Evolutionary conservation across 2,888 invertebrate species (phyloP).

Genomic region (Osedax fenrisi): DNA sequence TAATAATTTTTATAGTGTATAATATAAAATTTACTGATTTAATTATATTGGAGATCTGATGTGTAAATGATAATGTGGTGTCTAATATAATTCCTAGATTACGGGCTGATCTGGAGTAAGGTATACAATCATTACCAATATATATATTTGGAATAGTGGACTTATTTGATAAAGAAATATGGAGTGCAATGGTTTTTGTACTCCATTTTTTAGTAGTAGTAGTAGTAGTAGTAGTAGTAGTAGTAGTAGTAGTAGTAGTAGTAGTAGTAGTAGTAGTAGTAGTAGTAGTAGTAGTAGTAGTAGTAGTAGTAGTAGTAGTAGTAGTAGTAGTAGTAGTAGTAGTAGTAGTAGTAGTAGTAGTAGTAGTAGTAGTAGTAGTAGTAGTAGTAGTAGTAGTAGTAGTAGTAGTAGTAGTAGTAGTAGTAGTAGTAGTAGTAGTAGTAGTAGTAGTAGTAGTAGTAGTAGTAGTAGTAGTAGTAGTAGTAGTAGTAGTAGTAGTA

Average conservation of each 20-base stretch:
- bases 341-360: not conserved
- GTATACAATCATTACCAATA: too few species aligned
- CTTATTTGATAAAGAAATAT: too few species aligned
- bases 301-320: slow-evolving; percentile 3
- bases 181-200: too few species aligned
- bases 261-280: slow-evolving; percentile 8
- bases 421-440: slow-evolving; percentile 15
- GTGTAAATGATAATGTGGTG: too few species aligned
- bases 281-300: not conserved
- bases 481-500: slow-evolving; percentile 21
- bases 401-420: slow-evolving; percentile 24
- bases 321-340: not conserved
- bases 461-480: slow-evolving; percentile 9
- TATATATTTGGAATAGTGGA: too few species aligned
- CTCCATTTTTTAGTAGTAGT: too few species aligned
- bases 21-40: too few species aligned
- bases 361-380: slow-evolving; percentile 20
- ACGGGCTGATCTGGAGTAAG: too few species aligned
- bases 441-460: slow-evolving; percentile 15
- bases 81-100: too few species aligned
- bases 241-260: slow-evolving; percentile 2
- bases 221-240: not conserved
- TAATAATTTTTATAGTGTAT: too few species aligned
- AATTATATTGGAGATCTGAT: too few species aligned
- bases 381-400: slow-evolving; percentile 24